Percentiles rank a stretch among this genome's conserved stretches.
Evolutionary conservation across 2,797 vertebrate species (phyloP).

Genomic region (Melanotaenia nigrans): DNA sequence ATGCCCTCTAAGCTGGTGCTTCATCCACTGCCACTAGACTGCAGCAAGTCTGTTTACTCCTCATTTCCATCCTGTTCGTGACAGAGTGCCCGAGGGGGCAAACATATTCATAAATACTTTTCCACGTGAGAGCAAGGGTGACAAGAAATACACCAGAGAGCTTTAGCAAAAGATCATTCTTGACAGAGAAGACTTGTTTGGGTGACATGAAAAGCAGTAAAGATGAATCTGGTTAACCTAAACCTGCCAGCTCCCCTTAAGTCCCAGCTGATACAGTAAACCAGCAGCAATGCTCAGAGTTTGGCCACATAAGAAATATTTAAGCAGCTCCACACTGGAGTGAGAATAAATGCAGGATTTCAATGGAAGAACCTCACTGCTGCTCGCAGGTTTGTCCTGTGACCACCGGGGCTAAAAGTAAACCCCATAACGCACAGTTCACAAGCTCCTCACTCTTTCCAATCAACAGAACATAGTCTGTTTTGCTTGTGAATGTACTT

Average conservation of each 20-base stretch:
- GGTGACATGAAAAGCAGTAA: slow-evolving; percentile 35
- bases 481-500: slow-evolving; percentile 83
- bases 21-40: slow-evolving; percentile 46
- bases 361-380: slow-evolving; percentile 72
- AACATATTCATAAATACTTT: slow-evolving; percentile 54
- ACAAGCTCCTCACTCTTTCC: slow-evolving; percentile 86
- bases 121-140: slow-evolving; percentile 59
- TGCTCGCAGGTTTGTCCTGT: slow-evolving; percentile 72
- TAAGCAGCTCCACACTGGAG: slow-evolving; percentile 58
- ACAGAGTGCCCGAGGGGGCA: slow-evolving; percentile 42
- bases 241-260: slow-evolving; percentile 44
- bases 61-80: slow-evolving; percentile 53
- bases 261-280: slow-evolving; percentile 57
- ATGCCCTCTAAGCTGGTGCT: slow-evolving; percentile 31
- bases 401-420: slow-evolving; percentile 78
- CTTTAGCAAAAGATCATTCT: slow-evolving; percentile 27
- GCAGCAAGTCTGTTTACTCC: slow-evolving; percentile 58
- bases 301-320: slow-evolving; percentile 74
- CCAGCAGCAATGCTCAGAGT: slow-evolving; percentile 63
- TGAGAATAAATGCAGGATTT: slow-evolving; percentile 74
- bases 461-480: slow-evolving; percentile 86
- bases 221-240: slow-evolving; percentile 39
- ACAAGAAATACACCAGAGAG: slow-evolving; percentile 42
- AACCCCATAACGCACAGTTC: slow-evolving; percentile 82
- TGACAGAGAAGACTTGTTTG: slow-evolving; percentile 45